These are phyloP conservation scores for Manis crassicaudata DNA, from an alignment of 2,797 vertebrate species.

Conservation along the genomic window DNA sequence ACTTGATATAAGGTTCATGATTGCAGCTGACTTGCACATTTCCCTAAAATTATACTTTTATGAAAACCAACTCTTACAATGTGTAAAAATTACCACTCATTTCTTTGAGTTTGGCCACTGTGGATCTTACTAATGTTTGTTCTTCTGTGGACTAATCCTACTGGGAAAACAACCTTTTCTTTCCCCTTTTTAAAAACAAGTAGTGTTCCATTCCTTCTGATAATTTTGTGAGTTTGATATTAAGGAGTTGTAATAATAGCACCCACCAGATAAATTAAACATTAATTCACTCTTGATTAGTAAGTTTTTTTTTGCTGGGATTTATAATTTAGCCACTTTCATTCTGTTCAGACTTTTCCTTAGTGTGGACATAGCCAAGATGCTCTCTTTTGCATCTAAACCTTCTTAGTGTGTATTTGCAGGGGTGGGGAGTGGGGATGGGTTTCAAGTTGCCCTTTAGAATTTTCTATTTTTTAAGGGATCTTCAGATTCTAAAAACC, in stretches of 20 bases:
- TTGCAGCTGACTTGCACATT: slow-evolving; percentile 78
- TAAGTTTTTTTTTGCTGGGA: neutral
- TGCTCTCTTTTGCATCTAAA: neutral
- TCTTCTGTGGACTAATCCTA: slow-evolving; percentile 57
- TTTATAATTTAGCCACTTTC: neutral
- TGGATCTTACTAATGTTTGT: slow-evolving; percentile 65
- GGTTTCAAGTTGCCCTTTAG: neutral
- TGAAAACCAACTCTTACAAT: slow-evolving; percentile 75
- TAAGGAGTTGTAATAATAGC: neutral
- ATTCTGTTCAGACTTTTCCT: neutral
- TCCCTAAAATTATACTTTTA: slow-evolving; percentile 76
- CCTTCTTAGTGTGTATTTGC: neutral
- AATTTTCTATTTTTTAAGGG: neutral
- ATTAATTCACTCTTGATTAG: neutral
- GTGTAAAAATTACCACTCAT: slow-evolving; percentile 70
- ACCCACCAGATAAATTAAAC: neutral
- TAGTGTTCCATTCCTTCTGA: neutral
- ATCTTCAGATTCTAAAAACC: neutral
- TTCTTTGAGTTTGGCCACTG: slow-evolving; percentile 60
- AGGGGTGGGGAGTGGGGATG: no score
- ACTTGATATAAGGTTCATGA: slow-evolving; percentile 62
- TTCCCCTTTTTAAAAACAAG: neutral
- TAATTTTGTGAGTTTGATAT: slow-evolving; percentile 28
- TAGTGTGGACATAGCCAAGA: neutral
- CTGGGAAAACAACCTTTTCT: neutral